Percentiles rank a stretch among this genome's conserved stretches.
Evolutionary conservation across 2,113 vertebrate species (phyloP).

Genomic region (Eudorcas thomsonii): DNA sequence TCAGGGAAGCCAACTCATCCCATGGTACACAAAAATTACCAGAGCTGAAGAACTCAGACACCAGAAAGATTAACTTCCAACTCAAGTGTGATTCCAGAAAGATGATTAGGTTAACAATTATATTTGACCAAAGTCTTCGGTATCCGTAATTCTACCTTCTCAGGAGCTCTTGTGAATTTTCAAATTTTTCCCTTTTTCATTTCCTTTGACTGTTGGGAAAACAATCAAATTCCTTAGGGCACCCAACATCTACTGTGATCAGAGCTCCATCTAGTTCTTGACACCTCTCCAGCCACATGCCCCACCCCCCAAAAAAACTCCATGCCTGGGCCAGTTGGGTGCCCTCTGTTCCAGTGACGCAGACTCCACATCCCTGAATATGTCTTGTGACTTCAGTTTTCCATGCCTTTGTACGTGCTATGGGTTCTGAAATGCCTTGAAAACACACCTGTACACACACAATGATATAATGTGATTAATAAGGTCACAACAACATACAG

Average conservation of each 20-base stretch:
- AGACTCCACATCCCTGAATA: neutral
- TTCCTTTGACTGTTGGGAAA: neutral
- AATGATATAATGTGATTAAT: neutral
- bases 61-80: neutral
- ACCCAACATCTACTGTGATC: neutral
- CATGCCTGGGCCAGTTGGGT: rapidly evolving
- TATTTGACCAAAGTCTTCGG: neutral
- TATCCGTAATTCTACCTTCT: neutral
- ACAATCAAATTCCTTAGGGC: neutral
- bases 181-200: neutral
- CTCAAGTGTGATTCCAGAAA: neutral
- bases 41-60: neutral
- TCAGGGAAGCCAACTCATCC: neutral
- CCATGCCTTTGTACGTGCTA: neutral
- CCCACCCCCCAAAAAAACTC: no score
- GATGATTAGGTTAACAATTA: neutral
- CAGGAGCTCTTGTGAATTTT: neutral
- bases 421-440: neutral
- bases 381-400: neutral
- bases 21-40: neutral
- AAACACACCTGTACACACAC: neutral
- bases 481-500: neutral
- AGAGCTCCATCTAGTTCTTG: neutral
- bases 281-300: neutral
- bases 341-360: neutral